Evolutionary conservation across 2,113 vertebrate genomes (phyloP).

Genomic region (Rhodinocichla rosea): DNA sequence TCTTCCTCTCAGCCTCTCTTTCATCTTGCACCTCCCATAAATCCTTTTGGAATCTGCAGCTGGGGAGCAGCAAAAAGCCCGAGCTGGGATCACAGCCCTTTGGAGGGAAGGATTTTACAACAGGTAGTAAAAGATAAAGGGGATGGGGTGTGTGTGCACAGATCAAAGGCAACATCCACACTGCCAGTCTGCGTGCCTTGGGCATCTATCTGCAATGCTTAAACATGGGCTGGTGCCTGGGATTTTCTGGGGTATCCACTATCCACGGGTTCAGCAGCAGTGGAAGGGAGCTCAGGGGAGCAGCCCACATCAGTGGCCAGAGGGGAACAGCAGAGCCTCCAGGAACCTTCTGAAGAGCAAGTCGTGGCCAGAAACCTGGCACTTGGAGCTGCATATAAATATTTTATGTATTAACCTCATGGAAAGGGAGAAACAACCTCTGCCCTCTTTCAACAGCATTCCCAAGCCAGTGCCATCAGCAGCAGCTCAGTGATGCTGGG

Average conservation of each 20-base stretch:
- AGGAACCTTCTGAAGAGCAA: neutral
- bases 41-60: neutral
- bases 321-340: neutral
- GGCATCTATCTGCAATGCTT: neutral
- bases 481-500: neutral
- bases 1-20: neutral
- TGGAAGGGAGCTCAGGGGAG: neutral
- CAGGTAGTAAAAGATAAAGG: neutral
- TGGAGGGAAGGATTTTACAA: neutral
- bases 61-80: neutral
- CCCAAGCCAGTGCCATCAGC: neutral
- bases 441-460: neutral
- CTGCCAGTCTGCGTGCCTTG: neutral
- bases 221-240: neutral
- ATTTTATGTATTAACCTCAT: neutral
- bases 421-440: neutral
- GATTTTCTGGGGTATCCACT: neutral
- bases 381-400: neutral
- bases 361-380: neutral
- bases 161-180: neutral
- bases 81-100: neutral
- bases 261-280: neutral
- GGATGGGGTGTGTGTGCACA: neutral
- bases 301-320: neutral
- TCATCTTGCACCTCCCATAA: neutral